Evolutionary conservation across 1,140 invertebrate genomes (phyloP).

Genomic region (Temnothorax longispinosus): DNA sequence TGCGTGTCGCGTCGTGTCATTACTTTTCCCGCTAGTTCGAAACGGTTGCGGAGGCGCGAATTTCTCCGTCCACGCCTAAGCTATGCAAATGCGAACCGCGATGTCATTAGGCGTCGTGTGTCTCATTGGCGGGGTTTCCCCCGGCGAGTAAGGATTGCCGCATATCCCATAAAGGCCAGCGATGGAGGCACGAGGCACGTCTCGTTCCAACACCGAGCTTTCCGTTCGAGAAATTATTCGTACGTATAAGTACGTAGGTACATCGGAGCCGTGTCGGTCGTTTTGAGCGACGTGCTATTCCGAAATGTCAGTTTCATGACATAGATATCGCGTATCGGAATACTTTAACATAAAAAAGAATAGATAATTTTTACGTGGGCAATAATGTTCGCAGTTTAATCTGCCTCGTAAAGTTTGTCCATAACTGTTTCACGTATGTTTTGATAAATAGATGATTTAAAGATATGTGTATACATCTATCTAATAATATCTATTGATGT

Average conservation of each 20-base stretch:
- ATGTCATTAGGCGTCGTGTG: not conserved
- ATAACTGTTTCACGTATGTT: not conserved
- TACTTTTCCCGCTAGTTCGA: not conserved
- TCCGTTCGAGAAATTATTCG: not conserved
- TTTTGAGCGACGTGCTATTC: not conserved
- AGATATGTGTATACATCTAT: too few species aligned
- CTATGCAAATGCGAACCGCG: slow-evolving; percentile 12
- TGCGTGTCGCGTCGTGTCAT: not conserved
- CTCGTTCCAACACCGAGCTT: not conserved
- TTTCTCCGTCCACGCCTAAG: slow-evolving; percentile 14
- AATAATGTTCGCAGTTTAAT: not conserved
- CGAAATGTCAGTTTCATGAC: slow-evolving; percentile 9
- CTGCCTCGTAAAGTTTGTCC: not conserved
- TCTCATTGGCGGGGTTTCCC: not conserved
- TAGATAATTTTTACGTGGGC: not conserved
- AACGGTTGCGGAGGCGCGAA: not conserved
- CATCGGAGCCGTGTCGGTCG: not conserved
- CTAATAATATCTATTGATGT: too few species aligned
- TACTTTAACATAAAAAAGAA: slow-evolving; percentile 2
- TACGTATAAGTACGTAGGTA: not conserved
- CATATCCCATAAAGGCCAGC: not conserved
- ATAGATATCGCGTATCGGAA: not conserved
- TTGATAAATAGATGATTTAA: not conserved
- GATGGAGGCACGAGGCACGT: not conserved
- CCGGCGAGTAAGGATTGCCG: not conserved